phyloP scores from a whole-genome alignment of 2,113 vertebrate genomes.

The Bucco capensis region DNA sequence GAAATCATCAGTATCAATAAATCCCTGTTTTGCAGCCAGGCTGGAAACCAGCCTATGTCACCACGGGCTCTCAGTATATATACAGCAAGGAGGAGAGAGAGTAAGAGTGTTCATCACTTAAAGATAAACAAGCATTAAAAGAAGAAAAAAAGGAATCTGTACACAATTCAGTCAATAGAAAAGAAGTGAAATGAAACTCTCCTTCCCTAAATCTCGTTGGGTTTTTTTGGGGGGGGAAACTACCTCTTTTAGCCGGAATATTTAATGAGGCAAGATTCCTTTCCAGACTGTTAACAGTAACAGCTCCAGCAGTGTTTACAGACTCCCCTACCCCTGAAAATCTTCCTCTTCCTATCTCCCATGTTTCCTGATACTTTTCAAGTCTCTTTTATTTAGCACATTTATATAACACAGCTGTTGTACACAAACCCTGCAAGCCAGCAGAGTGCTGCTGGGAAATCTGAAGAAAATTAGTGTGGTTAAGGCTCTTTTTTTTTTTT shows the following conservation, averaged over 20 bases:
- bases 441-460: neutral
- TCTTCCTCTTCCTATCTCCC: neutral
- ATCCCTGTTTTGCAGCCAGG: neutral
- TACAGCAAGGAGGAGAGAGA: neutral
- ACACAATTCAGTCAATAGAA: neutral
- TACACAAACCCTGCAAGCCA: neutral
- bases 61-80: neutral
- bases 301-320: neutral
- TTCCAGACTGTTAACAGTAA: neutral
- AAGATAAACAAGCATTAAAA: neutral
- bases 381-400: neutral
- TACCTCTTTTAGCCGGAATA: neutral
- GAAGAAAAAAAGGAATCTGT: neutral
- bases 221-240: no score
- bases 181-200: neutral
- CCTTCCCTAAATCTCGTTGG: neutral
- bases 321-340: neutral
- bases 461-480: neutral
- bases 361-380: neutral
- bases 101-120: neutral
- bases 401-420: neutral
- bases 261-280: neutral
- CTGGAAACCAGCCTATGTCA: neutral
- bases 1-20: slow-evolving; percentile 15
- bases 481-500: neutral